phyloP scores from a whole-genome alignment of 1,140 invertebrate species.

The Sweltsa coloradensis region DNA sequence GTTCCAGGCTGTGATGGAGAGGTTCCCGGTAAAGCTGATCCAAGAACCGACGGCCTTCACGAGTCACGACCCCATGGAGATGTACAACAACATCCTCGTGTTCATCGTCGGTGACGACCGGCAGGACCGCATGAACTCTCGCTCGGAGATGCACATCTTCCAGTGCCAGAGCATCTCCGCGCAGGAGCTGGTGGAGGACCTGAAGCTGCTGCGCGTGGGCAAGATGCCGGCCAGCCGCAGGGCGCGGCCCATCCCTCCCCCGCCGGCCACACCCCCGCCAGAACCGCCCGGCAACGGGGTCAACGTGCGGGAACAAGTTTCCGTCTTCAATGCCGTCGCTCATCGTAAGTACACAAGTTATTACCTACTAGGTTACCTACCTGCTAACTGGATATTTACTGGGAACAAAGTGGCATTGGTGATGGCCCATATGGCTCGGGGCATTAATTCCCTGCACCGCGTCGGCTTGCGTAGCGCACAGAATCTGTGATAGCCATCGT shows the following conservation, averaged over 20 bases:
- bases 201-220: conserved; percentile 66
- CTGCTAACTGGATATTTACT: too few species aligned
- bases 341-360: conserved; percentile 27
- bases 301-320: conserved; percentile 43
- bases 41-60: conserved; percentile 93
- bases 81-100: conserved; percentile 97
- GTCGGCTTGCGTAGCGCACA: too few species aligned
- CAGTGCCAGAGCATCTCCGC: conserved; percentile 73
- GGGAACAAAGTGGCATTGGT: too few species aligned
- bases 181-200: conserved; percentile 76
- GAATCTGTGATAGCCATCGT: too few species aligned
- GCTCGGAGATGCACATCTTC: conserved; percentile 97
- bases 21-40: conserved; percentile 84
- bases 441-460: too few species aligned
- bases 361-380: too few species aligned
- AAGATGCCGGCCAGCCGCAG: conserved; percentile 44
- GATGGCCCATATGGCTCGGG: too few species aligned
- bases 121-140: conserved; percentile 36
- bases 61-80: conserved; percentile 89
- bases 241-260: conserved; percentile 41
- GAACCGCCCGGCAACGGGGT: conserved; percentile 46
- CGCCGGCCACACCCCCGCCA: conserved; percentile 43
- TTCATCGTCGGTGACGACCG: conserved; percentile 75
- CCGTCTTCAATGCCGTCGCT: conserved; percentile 38
- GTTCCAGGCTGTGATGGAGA: conserved; percentile 94